Evolutionary conservation across 2,888 invertebrate genomes (phyloP).

Genomic region (Meliscaeva auricollis): DNA sequence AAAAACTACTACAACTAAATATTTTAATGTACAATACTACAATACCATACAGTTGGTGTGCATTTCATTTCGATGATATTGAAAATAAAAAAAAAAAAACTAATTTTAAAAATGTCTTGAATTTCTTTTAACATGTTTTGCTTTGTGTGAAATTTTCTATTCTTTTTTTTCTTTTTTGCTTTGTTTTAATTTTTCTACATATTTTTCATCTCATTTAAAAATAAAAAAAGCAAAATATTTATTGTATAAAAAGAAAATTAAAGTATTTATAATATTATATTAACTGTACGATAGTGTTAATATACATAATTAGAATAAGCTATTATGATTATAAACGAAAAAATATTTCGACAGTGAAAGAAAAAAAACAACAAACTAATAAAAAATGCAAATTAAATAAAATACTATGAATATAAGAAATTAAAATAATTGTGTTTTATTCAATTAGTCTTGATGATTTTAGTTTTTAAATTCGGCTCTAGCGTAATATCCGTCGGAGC

Average conservation of each 20-base stretch:
- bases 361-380: constrained; percentile 55
- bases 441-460: not conserved
- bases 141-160: no score
- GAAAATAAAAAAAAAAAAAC: not conserved
- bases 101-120: not conserved
- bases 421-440: not conserved
- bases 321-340: constrained; percentile 18
- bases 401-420: constrained; percentile 25
- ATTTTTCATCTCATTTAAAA: constrained; percentile 76
- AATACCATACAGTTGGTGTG: constrained; percentile 4
- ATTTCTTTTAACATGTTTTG: not conserved
- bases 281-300: constrained; percentile 58
- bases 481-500: no score
- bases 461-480: not conserved
- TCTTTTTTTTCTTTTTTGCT: no score
- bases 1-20: constrained; percentile 11
- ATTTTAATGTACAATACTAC: not conserved
- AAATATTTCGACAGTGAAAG: constrained; percentile 15
- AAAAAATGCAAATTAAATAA: constrained; percentile 35
- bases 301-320: constrained; percentile 16
- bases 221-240: constrained; percentile 59
- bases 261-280: constrained; percentile 64
- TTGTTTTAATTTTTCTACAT: constrained; percentile 40
- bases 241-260: constrained; percentile 76
- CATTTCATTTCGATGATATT: constrained; percentile 11